Percentiles rank a stretch among this genome's conserved stretches.
Evolutionary conservation across 2,797 vertebrate species (phyloP).

Genomic region (Dromococcyx pavoninus): DNA sequence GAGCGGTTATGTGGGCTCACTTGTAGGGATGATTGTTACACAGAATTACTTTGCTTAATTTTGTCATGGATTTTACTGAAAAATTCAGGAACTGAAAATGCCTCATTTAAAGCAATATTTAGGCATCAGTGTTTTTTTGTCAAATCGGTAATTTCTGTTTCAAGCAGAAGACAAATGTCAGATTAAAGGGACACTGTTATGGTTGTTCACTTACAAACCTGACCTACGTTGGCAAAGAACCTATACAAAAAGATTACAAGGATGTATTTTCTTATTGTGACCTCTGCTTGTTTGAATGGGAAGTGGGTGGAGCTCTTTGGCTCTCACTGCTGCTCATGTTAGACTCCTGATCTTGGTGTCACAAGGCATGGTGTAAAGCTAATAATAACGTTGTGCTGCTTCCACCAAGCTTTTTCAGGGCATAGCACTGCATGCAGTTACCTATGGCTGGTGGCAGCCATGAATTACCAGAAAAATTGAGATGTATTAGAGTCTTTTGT

Average conservation of each 20-base stretch:
- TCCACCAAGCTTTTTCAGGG: neutral
- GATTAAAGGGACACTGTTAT: neutral
- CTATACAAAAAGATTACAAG: neutral
- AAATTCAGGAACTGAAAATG: neutral
- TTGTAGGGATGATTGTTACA: neutral
- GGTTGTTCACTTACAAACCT: neutral
- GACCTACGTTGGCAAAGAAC: neutral
- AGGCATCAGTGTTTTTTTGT: neutral
- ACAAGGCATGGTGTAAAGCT: neutral
- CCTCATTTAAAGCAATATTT: neutral
- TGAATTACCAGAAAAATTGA: neutral
- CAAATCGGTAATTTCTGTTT: neutral
- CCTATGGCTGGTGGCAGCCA: neutral
- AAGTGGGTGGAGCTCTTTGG: neutral
- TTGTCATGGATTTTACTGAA: neutral
- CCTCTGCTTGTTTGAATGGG: neutral
- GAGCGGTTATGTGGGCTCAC: neutral
- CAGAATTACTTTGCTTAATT: constrained; percentile 9
- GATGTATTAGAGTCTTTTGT: neutral
- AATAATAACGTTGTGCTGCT: neutral
- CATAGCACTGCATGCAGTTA: neutral
- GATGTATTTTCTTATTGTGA: constrained; percentile 40
- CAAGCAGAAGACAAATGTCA: neutral
- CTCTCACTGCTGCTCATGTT: neutral
- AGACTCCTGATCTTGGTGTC: neutral